Evolutionary conservation across 92 coral and sea anemone species (phyloP), one percentile per base, ranked within the genome.

Genomic region (Isaurus tuberculatus): DNA sequence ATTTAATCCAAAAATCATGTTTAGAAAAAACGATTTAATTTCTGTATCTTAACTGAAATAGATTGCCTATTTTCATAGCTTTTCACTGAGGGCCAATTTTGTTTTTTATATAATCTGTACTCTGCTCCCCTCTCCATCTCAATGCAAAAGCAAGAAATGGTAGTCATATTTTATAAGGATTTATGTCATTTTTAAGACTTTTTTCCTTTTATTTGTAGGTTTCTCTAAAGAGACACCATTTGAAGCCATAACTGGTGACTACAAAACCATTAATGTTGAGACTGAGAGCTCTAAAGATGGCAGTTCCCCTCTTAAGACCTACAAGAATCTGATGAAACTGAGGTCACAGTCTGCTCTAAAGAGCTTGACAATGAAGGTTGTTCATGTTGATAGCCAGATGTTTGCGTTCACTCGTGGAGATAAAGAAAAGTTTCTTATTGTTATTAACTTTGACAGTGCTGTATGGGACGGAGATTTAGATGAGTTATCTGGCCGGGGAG

Each of bases 401-500:
- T 51, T 89, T 58, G 87, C 93, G 2, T 94, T 84, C 72, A 77
- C 87, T 17, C 85, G 98, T 16, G 87, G 85, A 60, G 65, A 80
- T 26, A 17, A 81, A 32, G 34, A 83, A 3, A 55, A 89, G 55
- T 88, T 82, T 69, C 80, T 91, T 20, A 88, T 93, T 5, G 63
- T 71, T 14, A 88, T 93, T 78, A 93, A 93, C 88, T 93, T 93
- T 23, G 72, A 82, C 43, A 55, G 28, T 1, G 27, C n/a, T 0
- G 26, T 29, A 27, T 90, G 95, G 95, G 60, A 91, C 49, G 85
- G 58, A 1, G 92, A 93, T 49, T 25, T 93, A 4, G 72, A 60
- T 4, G 58, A 29, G 22, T 28, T 93, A 13, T 93, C 97, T 13
- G 94, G 94, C 17, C 65, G 65, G 5, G 97, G 97, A 16, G 22